Evolutionary conservation across 2,797 vertebrate genomes (phyloP).

Genomic region (Hemitrygon akajei): DNA sequence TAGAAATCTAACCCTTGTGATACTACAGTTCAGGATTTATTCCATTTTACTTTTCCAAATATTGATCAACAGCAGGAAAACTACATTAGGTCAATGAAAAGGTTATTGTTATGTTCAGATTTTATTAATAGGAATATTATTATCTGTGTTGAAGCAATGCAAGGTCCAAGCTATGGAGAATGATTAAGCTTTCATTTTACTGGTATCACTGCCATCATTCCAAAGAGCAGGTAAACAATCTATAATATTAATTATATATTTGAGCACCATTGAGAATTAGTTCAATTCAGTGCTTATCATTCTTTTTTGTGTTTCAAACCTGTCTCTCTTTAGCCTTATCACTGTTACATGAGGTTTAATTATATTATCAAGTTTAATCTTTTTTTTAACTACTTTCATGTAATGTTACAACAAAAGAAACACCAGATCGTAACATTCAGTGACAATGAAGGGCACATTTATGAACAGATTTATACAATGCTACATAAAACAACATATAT

Average conservation of each 20-base stretch:
- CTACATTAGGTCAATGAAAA: background rate
- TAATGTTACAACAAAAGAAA: background rate
- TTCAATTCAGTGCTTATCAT: background rate
- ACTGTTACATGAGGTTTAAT: background rate
- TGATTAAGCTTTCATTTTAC: background rate
- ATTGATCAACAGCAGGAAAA: background rate
- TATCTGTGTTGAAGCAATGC: background rate
- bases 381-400: background rate
- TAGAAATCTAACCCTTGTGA: background rate
- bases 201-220: too few species aligned
- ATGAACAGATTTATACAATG: background rate
- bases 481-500: slow-evolving; percentile 8
- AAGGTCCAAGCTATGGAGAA: background rate
- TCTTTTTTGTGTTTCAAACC: background rate
- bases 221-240: background rate
- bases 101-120: background rate
- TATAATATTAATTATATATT: slow-evolving; percentile 13
- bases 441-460: background rate
- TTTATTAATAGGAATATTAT: background rate
- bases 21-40: background rate
- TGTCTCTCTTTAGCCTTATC: background rate
- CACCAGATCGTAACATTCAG: background rate
- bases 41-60: background rate
- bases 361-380: background rate
- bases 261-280: background rate